Conservation (phyloP, 2,797 vertebrate species). For the Chlorospingus flavigularis region DNA sequence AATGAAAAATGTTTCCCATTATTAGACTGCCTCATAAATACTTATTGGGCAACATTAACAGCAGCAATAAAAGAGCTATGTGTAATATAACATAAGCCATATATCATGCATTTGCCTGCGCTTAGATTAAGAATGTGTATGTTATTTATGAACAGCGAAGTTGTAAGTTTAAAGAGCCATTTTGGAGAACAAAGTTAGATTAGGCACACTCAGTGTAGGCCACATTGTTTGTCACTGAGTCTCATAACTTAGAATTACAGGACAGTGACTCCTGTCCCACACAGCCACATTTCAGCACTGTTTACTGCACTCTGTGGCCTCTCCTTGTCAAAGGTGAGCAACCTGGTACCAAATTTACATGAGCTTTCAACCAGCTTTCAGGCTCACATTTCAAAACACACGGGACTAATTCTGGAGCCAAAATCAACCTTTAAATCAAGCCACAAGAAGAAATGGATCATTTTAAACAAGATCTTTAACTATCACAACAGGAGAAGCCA, state of each 20-base stretch:
- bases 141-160: slow-evolving; percentile 40
- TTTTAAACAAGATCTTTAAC: slow-evolving; percentile 64
- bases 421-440: slow-evolving; percentile 71
- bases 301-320: slow-evolving; percentile 12
- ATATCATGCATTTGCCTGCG: neutral
- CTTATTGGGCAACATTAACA: neutral
- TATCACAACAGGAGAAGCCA: slow-evolving; percentile 70
- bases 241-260: neutral
- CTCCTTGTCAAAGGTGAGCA: slow-evolving; percentile 38
- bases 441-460: slow-evolving; percentile 67
- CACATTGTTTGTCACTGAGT: neutral
- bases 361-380: slow-evolving; percentile 41
- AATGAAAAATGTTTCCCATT: slow-evolving; percentile 1
- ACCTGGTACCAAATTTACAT: slow-evolving; percentile 36
- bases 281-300: slow-evolving; percentile 15
- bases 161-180: slow-evolving; percentile 10
- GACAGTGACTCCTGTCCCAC: neutral
- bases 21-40: neutral
- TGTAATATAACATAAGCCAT: neutral
- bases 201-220: neutral
- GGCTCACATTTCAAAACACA: slow-evolving; percentile 72
- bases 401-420: slow-evolving; percentile 75
- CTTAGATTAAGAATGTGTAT: neutral
- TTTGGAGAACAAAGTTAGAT: slow-evolving; percentile 2
- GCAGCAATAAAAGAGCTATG: neutral